Percentiles rank a stretch among this genome's conserved stretches.
Conservation (phyloP, 2,797 vertebrate species). For the Xerus rutilus region DNA sequence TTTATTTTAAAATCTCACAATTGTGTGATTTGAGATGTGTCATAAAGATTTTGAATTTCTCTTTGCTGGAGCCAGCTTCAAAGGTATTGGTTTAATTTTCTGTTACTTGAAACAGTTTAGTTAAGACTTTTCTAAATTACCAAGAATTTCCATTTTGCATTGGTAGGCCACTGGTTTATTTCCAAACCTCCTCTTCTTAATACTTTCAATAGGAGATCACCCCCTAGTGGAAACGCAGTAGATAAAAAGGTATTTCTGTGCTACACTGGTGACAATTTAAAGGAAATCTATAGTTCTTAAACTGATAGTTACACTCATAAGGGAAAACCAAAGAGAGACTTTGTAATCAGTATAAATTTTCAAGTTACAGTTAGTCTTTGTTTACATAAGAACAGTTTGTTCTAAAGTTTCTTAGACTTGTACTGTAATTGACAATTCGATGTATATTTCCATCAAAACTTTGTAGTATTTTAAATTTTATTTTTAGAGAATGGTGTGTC, state of each 20-base stretch:
- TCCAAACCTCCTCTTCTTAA: background rate
- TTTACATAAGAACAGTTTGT: background rate
- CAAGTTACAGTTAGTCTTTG: background rate
- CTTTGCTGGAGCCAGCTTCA: background rate
- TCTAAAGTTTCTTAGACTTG: background rate
- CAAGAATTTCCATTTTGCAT: slow-evolving; percentile 33
- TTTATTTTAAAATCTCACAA: slow-evolving; percentile 16
- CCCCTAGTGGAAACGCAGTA: slow-evolving; percentile 75
- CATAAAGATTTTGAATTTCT: background rate
- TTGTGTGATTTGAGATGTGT: background rate
- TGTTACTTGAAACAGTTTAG: slow-evolving; percentile 52
- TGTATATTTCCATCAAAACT: background rate
- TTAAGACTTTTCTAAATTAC: background rate
- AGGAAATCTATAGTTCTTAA: background rate
- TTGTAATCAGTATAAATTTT: background rate
- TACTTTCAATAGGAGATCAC: slow-evolving; percentile 77
- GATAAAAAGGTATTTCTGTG: background rate
- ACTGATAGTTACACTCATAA: background rate
- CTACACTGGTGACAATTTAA: background rate
- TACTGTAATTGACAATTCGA: slow-evolving; percentile 19
- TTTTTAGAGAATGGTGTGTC: background rate
- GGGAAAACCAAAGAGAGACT: background rate
- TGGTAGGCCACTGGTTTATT: background rate
- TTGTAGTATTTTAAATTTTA: background rate
- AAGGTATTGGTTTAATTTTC: slow-evolving; percentile 36